phyloP scores from a whole-genome alignment of 2,797 vertebrate species.

The Cossypha dichroa region DNA sequence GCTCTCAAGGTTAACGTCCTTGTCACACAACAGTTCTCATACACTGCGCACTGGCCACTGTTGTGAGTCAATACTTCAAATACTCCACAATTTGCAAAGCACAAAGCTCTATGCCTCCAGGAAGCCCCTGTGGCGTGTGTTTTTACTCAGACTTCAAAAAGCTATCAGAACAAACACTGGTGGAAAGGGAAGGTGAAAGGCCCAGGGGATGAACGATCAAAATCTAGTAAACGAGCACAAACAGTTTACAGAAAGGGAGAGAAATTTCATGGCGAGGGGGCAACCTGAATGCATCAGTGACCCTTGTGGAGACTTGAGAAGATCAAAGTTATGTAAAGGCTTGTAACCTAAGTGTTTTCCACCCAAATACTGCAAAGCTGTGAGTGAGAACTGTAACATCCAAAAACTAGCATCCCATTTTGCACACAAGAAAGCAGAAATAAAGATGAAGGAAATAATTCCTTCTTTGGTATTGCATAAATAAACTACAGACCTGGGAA shows the following conservation, averaged over 20 bases:
- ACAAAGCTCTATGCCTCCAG: slow-evolving; percentile 19
- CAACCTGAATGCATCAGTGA: neutral
- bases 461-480: neutral
- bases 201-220: neutral
- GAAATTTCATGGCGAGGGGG: neutral
- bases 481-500: neutral
- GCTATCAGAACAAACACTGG: neutral
- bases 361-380: neutral
- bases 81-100: neutral
- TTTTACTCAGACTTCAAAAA: slow-evolving; percentile 52
- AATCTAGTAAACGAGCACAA: slow-evolving; percentile 2
- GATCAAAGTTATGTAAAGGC: neutral
- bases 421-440: neutral
- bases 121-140: slow-evolving; percentile 6
- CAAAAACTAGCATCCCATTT: neutral
- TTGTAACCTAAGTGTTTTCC: neutral
- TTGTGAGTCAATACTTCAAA: neutral
- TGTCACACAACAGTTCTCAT: neutral
- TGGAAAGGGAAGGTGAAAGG: slow-evolving; percentile 56
- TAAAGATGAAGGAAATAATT: neutral
- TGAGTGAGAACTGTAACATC: neutral
- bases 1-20: slow-evolving; percentile 5
- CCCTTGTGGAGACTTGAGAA: neutral
- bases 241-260: neutral
- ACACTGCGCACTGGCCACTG: neutral